Evolutionary conservation across 2,113 vertebrate species (phyloP), one percentile per base, ranked within the genome.

Genomic region (Clarias macrocephalus): DNA sequence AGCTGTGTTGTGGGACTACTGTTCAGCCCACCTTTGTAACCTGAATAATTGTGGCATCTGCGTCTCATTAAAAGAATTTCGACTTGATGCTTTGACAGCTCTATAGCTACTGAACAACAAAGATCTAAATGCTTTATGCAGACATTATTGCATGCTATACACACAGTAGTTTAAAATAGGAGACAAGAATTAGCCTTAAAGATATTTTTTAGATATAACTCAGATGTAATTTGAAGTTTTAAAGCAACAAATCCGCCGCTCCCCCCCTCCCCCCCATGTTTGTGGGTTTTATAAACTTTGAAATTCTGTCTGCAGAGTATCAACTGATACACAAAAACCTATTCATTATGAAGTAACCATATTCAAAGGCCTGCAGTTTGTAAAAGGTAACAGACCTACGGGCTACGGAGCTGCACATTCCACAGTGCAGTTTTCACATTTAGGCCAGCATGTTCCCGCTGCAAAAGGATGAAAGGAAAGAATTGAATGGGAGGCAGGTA

Each of bases 1-100:
- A 87, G 87, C 90, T 89, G 85, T 88, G 85, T 89, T 89, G 88
- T 86, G 82, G 85, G 52, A 79, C 88, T 89, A 87, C 87, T 48
- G 88, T 88, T 89, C 83, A 87, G 76, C 80, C 62, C 60, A 68
- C 68, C 70, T 75, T 83, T 84, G 59, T 80, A 86, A 82, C 73
- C 73, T 23, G 63, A 87, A 79, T 85, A 72, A 85, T 88, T 84
- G 84, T 56, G 63, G 76, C 88, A 88, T 89, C 86, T 89, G 88
- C 84, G 86, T 83, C 30, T 56, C 83, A 83, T 88, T 87, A 85
- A 72, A 89, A 81, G 83, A 89, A 77, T 72, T 88, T 82, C 33
- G 87, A 23, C 57, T 89, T 77, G 65, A 87, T 65, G 72, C 79
- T 70, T 85, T 87, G 63, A 85, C 77, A 85, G 75, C 82, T 90